These are phyloP conservation scores for Leptodactylus fuscus DNA, from an alignment of 2,113 vertebrate species.

Conservation along the genomic window DNA sequence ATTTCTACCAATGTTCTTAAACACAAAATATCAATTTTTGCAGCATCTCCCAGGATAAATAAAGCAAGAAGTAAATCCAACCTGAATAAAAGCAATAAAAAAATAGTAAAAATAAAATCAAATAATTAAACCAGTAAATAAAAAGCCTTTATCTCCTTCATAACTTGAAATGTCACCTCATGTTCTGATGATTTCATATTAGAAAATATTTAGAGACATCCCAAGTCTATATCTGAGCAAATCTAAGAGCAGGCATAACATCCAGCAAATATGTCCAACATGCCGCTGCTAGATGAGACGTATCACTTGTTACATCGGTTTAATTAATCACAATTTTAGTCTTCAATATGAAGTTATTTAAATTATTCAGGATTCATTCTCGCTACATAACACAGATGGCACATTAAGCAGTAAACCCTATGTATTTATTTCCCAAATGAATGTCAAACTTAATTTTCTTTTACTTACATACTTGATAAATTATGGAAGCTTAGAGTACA, in stretches of 20 bases:
- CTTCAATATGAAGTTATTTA: slow-evolving; percentile 60
- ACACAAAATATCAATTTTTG: slow-evolving; percentile 69
- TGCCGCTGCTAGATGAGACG: neutral
- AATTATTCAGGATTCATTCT: slow-evolving; percentile 60
- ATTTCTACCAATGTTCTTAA: slow-evolving; percentile 70
- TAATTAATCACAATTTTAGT: slow-evolving; percentile 61
- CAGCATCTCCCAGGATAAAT: slow-evolving; percentile 69
- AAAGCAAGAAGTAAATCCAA: slow-evolving; percentile 68
- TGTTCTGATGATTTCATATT: neutral
- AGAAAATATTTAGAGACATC: neutral
- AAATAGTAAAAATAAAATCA: slow-evolving; percentile 9
- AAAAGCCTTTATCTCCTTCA: neutral
- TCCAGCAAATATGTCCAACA: neutral
- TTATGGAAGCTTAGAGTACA: slow-evolving; percentile 57
- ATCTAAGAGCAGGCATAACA: neutral
- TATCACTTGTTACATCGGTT: slow-evolving; percentile 45
- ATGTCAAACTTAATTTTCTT: slow-evolving; percentile 51
- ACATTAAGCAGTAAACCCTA: slow-evolving; percentile 36
- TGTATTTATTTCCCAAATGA: slow-evolving; percentile 50
- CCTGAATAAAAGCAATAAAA: slow-evolving; percentile 62
- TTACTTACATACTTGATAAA: slow-evolving; percentile 61
- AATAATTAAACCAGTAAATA: neutral
- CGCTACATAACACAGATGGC: slow-evolving; percentile 58
- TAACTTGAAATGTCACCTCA: neutral
- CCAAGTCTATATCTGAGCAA: neutral